Percentiles rank a stretch among this genome's conserved stretches.
phyloP scores from a whole-genome alignment of 2,113 vertebrate species.

The Hemibagrus wyckioides region DNA sequence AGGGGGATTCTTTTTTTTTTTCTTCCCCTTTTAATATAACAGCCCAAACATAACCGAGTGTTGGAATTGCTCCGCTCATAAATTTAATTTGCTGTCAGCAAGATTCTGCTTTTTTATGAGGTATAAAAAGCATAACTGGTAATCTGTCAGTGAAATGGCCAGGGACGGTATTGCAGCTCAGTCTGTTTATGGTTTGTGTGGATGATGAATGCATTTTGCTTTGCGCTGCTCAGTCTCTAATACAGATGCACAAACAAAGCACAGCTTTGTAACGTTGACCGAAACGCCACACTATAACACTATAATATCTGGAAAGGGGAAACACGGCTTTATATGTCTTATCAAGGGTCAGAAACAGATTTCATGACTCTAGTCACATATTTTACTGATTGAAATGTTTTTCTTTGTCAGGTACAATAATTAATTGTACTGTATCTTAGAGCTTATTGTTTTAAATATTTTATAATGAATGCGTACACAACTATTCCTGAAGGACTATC shows the following conservation, averaged over 20 bases:
- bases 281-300: background rate
- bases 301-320: background rate
- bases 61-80: constrained; percentile 42
- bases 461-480: background rate
- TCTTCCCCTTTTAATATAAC: constrained; percentile 34
- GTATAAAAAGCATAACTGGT: constrained; percentile 38
- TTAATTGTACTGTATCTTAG: background rate
- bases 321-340: background rate
- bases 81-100: constrained; percentile 40
- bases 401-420: background rate
- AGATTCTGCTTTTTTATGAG: constrained; percentile 33
- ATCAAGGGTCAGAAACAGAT: background rate
- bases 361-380: background rate
- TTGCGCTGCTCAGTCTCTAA: background rate
- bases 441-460: background rate
- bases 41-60: constrained; percentile 35
- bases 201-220: constrained; percentile 13
- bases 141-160: constrained; percentile 24
- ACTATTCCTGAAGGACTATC: background rate
- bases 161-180: constrained; percentile 8
- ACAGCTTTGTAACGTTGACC: background rate
- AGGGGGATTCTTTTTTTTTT: background rate
- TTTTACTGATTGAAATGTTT: background rate
- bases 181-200: constrained; percentile 3
- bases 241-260: background rate